Conservation (phyloP, 2,113 vertebrate species). For the Poeciliopsis occidentalis region DNA sequence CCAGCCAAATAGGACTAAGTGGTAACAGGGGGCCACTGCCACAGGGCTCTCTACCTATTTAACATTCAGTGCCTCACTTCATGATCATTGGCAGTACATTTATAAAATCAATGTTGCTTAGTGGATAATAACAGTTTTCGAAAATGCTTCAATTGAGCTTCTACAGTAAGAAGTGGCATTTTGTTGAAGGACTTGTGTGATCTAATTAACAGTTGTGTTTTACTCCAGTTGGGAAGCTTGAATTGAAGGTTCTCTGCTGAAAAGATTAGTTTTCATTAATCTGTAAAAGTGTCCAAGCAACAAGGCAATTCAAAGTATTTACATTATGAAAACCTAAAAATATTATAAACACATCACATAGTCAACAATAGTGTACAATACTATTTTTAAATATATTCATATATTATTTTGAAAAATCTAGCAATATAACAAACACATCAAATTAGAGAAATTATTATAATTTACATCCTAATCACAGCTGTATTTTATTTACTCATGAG, state of each 20-base stretch:
- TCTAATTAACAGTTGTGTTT: not conserved
- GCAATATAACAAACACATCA: not conserved
- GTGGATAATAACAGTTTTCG: conserved; percentile 48
- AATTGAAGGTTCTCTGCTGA: not conserved
- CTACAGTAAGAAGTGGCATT: not conserved
- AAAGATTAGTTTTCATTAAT: not conserved
- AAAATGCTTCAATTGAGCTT: conserved; percentile 28
- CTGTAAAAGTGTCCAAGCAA: not conserved
- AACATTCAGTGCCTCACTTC: conserved; percentile 70
- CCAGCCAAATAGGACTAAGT: conserved; percentile 80
- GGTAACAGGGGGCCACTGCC: conserved; percentile 79
- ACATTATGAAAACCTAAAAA: not conserved
- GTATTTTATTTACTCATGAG: not conserved
- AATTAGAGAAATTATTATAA: not conserved
- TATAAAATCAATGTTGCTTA: conserved; percentile 63
- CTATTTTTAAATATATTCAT: no score
- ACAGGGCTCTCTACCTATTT: conserved; percentile 76
- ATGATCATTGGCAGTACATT: conserved; percentile 61
- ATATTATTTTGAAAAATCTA: no score
- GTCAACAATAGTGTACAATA: no score
- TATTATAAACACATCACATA: no score
- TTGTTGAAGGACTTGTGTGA: not conserved
- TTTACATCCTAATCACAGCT: not conserved
- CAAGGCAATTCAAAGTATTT: not conserved
- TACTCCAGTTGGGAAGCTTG: not conserved